Conservation (phyloP, 2,113 vertebrate genomes). For the Mormoops blainvillei region DNA sequence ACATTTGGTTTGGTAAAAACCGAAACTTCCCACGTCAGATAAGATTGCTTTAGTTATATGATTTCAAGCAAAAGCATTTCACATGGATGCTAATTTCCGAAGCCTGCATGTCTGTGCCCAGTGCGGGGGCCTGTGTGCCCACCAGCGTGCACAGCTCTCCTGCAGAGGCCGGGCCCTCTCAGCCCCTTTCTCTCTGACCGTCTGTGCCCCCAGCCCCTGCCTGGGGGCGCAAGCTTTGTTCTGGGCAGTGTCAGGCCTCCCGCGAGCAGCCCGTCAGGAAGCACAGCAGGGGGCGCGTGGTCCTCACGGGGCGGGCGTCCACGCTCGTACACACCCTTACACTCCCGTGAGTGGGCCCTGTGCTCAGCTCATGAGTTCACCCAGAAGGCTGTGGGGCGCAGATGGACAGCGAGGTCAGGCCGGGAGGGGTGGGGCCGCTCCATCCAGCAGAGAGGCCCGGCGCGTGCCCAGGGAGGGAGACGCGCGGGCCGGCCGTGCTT, state of each 20-base stretch:
- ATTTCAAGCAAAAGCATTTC: not conserved
- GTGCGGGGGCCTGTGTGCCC: not conserved
- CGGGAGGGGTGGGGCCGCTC: no score
- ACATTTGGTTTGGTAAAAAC: not conserved
- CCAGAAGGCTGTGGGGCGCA: not conserved
- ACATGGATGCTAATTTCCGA: not conserved
- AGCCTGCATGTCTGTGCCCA: not conserved
- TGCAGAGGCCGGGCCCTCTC: not conserved
- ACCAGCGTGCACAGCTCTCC: no score
- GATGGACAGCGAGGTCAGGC: no score
- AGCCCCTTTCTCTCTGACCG: not conserved
- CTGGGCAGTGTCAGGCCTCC: not conserved
- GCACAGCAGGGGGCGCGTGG: no score
- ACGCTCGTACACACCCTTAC: no score
- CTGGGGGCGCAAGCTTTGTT: no score
- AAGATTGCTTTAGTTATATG: not conserved
- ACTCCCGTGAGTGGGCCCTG: not conserved
- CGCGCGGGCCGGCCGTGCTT: no score
- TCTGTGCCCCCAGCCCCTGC: rapidly evolving
- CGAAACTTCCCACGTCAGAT: not conserved
- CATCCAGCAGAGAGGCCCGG: no score
- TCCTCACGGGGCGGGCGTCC: no score
- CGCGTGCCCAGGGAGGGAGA: not conserved
- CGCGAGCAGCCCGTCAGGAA: not conserved
- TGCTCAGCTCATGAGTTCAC: no score